A percentile compares a stretch with the other conserved stretches of the same genome.
Evolutionary conservation across 2,797 vertebrate genomes (phyloP).

Genomic region (Clarias pachynema): DNA sequence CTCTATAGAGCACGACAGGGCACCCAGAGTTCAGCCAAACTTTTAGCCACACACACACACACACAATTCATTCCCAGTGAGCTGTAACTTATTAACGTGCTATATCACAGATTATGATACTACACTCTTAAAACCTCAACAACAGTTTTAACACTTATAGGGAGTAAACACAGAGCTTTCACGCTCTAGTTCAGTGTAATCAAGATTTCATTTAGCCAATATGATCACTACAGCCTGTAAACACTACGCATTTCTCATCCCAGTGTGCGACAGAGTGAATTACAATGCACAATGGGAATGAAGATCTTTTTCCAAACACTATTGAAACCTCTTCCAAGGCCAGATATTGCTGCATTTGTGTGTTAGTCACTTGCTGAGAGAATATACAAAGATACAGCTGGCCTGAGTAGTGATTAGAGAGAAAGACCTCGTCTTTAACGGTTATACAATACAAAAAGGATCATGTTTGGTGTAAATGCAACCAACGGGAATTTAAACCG

Average conservation of each 20-base stretch:
- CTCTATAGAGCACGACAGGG: slow-evolving; percentile 30
- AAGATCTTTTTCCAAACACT: neutral
- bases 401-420: neutral
- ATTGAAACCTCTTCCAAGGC: neutral
- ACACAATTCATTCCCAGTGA: neutral
- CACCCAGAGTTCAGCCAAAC: slow-evolving; percentile 50
- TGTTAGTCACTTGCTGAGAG: neutral
- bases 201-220: neutral
- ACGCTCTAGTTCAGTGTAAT: neutral
- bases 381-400: slow-evolving; percentile 10
- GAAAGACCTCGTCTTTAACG: neutral
- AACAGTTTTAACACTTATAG: neutral
- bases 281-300: neutral
- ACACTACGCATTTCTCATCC: neutral
- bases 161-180: too few species aligned
- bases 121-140: neutral
- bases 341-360: neutral
- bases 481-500: neutral
- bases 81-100: neutral
- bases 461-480: neutral
- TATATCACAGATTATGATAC: neutral
- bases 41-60: slow-evolving; percentile 14
- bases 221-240: too few species aligned
- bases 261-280: neutral
- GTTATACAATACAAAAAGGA: neutral